Conservation (phyloP, 2,888 invertebrate species). For the Limnephilus lunatus region DNA sequence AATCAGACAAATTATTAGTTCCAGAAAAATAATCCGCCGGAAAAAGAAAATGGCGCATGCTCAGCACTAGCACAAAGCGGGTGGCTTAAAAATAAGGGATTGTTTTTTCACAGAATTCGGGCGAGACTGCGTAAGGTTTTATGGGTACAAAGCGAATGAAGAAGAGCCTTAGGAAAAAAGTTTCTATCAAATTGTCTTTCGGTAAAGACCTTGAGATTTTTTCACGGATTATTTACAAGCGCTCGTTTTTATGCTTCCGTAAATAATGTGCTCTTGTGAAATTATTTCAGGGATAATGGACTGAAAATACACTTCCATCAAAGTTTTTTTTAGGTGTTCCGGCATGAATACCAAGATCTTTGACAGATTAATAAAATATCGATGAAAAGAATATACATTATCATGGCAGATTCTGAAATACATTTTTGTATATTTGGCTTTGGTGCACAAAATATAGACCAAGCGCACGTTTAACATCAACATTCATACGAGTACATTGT, state of each 20-base stretch:
- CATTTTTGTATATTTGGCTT: no score
- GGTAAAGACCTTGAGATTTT: slow-evolving; percentile 29
- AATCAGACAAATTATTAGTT: slow-evolving; percentile 19
- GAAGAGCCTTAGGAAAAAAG: slow-evolving; percentile 13
- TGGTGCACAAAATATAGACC: no score
- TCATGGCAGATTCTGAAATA: not conserved
- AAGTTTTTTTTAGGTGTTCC: not conserved
- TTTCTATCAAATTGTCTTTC: slow-evolving; percentile 47
- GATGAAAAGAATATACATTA: not conserved
- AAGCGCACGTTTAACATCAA: no score
- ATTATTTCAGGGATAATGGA: not conserved
- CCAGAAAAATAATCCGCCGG: not conserved
- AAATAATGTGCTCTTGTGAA: slow-evolving; percentile 10
- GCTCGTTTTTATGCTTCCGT: slow-evolving; percentile 24
- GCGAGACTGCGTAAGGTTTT: slow-evolving; percentile 44
- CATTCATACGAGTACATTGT: no score
- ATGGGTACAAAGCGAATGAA: slow-evolving; percentile 29
- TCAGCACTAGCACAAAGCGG: slow-evolving; percentile 7
- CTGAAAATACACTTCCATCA: slow-evolving; percentile 4
- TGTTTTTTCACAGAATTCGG: slow-evolving; percentile 24
- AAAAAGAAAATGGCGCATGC: slow-evolving; percentile 27
- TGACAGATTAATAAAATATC: not conserved
- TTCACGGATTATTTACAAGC: slow-evolving; percentile 19
- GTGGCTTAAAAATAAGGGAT: slow-evolving; percentile 33
- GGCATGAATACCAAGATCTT: not conserved